These are phyloP conservation scores for Alectoris magna DNA, from an alignment of 2,797 vertebrate species.

Conservation along the genomic window DNA sequence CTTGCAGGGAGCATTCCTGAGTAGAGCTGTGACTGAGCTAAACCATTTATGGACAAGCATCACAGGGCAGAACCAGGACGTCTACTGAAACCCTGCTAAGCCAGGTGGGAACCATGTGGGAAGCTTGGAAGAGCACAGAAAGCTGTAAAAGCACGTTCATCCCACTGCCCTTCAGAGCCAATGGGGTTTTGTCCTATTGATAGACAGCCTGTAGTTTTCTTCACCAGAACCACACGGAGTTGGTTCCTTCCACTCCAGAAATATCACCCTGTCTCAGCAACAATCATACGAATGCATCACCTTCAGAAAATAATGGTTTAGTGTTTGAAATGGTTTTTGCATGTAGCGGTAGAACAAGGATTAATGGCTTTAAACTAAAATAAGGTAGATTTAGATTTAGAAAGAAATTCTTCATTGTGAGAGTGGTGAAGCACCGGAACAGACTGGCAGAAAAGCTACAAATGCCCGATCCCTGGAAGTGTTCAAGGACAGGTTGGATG, in stretches of 20 bases:
- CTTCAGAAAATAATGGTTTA: fast-evolving
- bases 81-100: background rate
- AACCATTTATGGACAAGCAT: background rate
- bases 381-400: no score
- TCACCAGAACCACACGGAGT: fast-evolving
- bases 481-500: background rate
- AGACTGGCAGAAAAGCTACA: no score
- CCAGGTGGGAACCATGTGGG: background rate
- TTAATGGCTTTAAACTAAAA: no score
- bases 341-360: no score
- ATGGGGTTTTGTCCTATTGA: background rate
- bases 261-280: background rate
- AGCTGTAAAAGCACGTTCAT: fast-evolving
- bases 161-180: background rate
- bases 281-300: fast-evolving
- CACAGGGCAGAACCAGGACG: background rate
- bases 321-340: background rate
- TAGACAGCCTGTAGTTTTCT: background rate
- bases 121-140: fast-evolving
- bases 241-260: background rate
- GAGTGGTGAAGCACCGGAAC: no score
- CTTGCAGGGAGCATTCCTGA: background rate
- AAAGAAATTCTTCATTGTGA: no score
- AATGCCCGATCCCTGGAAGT: background rate
- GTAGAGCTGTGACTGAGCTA: fast-evolving